Base-by-base conservation (phyloP, 2,888 invertebrate genomes). In the Synergus laeviventris region DNA sequence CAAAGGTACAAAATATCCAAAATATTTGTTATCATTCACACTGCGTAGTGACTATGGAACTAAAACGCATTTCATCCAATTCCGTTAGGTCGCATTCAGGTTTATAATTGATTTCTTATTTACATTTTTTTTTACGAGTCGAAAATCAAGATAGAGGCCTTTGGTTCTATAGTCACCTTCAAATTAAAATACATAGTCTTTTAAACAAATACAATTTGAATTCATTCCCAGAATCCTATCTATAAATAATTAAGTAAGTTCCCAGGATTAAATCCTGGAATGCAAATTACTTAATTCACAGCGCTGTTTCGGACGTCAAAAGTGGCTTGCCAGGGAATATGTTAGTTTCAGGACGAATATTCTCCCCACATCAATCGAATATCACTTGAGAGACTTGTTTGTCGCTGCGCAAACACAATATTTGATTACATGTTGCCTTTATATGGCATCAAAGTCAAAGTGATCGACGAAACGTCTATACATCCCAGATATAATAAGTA, bases 371-470 rank as follows among this genome's bases (percentile, higher is more conserved):
- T 42, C 9, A 12, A 31, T 61, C 36, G 36, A 61, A 61, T 14
- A 61, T 64, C 42, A 64, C 45, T 21, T 24, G 24, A 42, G 66
- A 21, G 24, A 21, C 42, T 66, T 66, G 24, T 66, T 66, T 45
- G n/a, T 45, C 66, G 18, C 18, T 39, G 21, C 14, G 45, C 42
- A 21, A 42, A 66, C 45, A 45, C 24, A 66, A 45, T 21, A 66
- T 66, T 66, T 66, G 45, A 66, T 66, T 66, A 45, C 42, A 21
- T 39, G 74, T 12, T 66, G 56, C 61, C 66, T 75, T 74, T 16
- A 56, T 70, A 14, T 42, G 36, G 39, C n/a, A 36, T 56, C 66
- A 45, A 64, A 64, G 31, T 31, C 31, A 31, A 54, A n/a, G 24
- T 66, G 42, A 66, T 66, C 42, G 39, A 16, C n/a, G n/a, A 62